Evolutionary conservation across 2,888 invertebrate species (phyloP).

Genomic region (Caenorhabditis uteleia): DNA sequence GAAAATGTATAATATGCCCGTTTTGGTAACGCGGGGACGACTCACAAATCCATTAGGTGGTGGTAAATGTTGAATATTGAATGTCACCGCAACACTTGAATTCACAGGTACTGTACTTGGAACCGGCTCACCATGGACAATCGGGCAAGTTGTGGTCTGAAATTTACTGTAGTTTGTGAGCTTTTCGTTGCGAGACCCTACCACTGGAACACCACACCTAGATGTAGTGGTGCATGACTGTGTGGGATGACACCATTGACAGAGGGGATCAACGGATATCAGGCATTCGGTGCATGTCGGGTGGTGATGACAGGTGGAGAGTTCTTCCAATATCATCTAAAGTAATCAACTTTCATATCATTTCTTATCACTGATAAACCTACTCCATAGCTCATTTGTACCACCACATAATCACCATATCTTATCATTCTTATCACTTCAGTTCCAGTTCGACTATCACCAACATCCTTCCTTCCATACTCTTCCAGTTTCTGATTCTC

Average conservation of each 20-base stretch:
- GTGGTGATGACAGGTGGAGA: constrained; percentile 69
- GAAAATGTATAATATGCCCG: constrained; percentile 2
- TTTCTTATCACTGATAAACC: not conserved
- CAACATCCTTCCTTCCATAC: constrained; percentile 39
- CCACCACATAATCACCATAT: constrained; percentile 15
- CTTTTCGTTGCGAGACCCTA: not conserved
- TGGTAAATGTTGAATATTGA: constrained; percentile 46
- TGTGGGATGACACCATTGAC: constrained; percentile 72
- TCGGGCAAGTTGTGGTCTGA: constrained; percentile 35
- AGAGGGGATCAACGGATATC: constrained; percentile 70
- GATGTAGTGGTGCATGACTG: constrained; percentile 59
- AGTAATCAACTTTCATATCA: constrained; percentile 4
- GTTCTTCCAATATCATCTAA: constrained; percentile 68
- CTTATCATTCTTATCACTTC: constrained; percentile 22
- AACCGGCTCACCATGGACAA: constrained; percentile 32
- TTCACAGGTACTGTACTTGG: constrained; percentile 36
- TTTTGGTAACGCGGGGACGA: not conserved
- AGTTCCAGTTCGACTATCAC: constrained; percentile 22
- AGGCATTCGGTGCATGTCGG: constrained; percentile 69
- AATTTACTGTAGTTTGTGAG: not conserved
- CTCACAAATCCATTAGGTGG: constrained; percentile 44
- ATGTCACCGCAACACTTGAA: constrained; percentile 18
- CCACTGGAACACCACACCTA: constrained; percentile 19
- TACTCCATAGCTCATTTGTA: constrained; percentile 34
- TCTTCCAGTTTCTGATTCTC: constrained; percentile 26